Base-by-base conservation (phyloP, 1,140 invertebrate genomes). In the Wiebesia pumilae region DNA sequence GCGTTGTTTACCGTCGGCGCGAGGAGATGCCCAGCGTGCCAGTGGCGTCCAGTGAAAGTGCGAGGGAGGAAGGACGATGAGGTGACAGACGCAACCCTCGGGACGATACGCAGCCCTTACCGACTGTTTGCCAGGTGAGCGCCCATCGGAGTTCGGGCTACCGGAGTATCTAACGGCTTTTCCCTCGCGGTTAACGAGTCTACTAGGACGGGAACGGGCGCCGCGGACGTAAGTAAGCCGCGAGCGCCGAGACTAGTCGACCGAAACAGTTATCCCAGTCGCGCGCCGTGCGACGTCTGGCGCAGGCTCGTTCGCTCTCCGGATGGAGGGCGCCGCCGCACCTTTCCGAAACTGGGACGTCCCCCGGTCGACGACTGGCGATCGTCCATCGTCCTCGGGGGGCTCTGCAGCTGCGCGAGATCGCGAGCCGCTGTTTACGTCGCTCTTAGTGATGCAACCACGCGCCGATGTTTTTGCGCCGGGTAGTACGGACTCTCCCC, bases 381-480 rank as follows among this genome's bases (percentile, higher is more conserved):
- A 47, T 12, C 12, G 43, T 47, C 12, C 12, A 7, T 47, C 4
- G 51, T 1, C 14, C 14, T 71, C 33, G 33, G 0, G 1, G 38
- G 12, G 16, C 2, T 3, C 69, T 14, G 33, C 30, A 3, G 69
- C 33, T 40, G 19, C 16, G 2, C 33, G 33, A 16, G 3, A 2
- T 38, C 33, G 2, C 67, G 30, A 35, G 1, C 24, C 65, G 2
- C 38, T 10, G 9, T 27, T 27, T n/a, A 33, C 35, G 81, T 14
- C 40, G 65, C 71, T 47, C 33, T 51, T 35, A 71, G 35, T 35
- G 30, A 71, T 67, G 27, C 69, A 35, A 38, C 9, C n/a, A 33
- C 1, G 51, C 71, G 19, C 35, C 38, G 80, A 91, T 91, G 90
- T 90, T 91, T 90, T 90, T 88, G 83, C 83, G 38, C 35, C 81